phyloP scores from a whole-genome alignment of 2,888 invertebrate species.

The Holacanthella duospinosa region DNA sequence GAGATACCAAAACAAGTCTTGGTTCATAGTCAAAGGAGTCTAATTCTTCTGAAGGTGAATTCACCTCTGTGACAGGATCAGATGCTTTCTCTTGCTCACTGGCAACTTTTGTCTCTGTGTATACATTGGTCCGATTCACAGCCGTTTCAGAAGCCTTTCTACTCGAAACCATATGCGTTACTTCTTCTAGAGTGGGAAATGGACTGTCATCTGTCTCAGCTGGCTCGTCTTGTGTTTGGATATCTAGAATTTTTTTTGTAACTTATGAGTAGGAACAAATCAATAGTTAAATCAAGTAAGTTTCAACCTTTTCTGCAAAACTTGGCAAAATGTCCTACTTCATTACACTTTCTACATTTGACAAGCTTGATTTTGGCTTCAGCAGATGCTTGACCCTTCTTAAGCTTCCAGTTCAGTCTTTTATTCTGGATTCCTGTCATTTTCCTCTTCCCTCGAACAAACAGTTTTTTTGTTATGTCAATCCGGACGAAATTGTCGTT shows the following conservation, averaged over 20 bases:
- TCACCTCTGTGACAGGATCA: no score
- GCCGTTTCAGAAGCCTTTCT: constrained; percentile 25
- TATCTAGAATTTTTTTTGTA: no score
- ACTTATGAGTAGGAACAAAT: no score
- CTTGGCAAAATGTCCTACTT: constrained; percentile 65
- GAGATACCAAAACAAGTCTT: no score
- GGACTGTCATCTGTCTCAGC: constrained; percentile 50
- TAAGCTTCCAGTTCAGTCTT: constrained; percentile 51
- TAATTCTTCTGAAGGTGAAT: no score
- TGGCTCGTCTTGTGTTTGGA: constrained; percentile 42
- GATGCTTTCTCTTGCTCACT: no score
- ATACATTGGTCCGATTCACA: constrained; percentile 4
- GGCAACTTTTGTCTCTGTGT: background rate
- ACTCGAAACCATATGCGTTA: constrained; percentile 42
- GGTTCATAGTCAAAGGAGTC: no score
- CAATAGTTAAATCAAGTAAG: no score
- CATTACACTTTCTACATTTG: constrained; percentile 52
- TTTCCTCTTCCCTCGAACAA: constrained; percentile 62
- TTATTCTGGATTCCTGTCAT: constrained; percentile 71
- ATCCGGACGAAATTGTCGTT: constrained; percentile 84
- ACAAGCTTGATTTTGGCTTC: constrained; percentile 16
- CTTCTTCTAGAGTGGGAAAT: constrained; percentile 71
- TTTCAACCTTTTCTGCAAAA: constrained; percentile 57
- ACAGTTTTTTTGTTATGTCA: constrained; percentile 80
- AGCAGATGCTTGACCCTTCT: constrained; percentile 35